Base-by-base conservation (phyloP, 1,140 invertebrate genomes). In the Armadillidium nasatum region DNA sequence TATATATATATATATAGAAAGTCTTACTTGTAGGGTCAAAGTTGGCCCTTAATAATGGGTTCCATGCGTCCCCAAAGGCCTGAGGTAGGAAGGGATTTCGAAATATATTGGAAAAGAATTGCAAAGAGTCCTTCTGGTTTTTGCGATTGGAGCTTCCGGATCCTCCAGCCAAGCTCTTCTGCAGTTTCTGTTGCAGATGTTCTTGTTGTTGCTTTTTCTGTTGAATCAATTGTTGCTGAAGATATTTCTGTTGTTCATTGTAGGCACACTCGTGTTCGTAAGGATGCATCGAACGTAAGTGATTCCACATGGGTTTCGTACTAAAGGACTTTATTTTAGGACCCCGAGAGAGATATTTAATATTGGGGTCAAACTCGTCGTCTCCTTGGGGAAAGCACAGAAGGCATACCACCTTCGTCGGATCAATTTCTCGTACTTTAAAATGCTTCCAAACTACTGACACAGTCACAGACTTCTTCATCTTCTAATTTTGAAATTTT, bases 301-400 rank as follows among this genome's bases (percentile, higher is more conserved):
- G 50, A 19, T 60, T 60, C 50, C 50, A 60, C 50, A 60, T 60
- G 50, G 50, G 50, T 19, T 60, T 60, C 11, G 50, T 60, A 60
- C 50, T 60, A 7, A 60, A 60, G 11, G 50, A 60, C 50, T 60
- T 60, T 19, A 19, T 19, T 60, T 60, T 60, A 15, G 50, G 19
- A 15, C 50, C 50, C 19, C 50, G 11, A 13, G 50, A 60, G 11
- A 60, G 19, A 60, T 60, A 60, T 7, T 60, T 60, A 3, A 60
- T 19, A 3, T 13, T 60, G 11, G 11, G 11, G 19, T 60, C 50
- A 19, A 19, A 15, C 50, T 15, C 50, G 7, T 60, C 50, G 3
- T 60, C 50, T 3, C 50, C 50, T 15, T 19, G 50, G 50, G 50
- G 50, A 60, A 19, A 60, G 50, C 50, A 60, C 11, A 60, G 50